Evolutionary conservation across 2,113 vertebrate genomes (phyloP), one percentile per base, ranked within the genome.

Genomic region (Elaphurus davidianus): DNA sequence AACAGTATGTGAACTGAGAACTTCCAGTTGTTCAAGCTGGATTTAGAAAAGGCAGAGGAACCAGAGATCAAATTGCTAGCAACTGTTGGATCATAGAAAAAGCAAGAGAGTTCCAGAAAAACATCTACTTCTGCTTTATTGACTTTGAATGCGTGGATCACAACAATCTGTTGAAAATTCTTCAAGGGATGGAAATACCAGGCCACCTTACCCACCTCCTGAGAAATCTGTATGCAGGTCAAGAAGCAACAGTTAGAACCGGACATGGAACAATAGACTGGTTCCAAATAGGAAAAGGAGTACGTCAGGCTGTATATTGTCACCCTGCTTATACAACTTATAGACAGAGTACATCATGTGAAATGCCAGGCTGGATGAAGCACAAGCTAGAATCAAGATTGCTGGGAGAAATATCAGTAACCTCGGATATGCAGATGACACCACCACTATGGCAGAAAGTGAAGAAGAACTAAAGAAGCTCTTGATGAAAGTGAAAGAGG

Each of bases 241-340:
- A 71, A 21, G n/a, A 71, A 67, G 17, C 64, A 67, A 21, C n/a
- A 36, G 64, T 67, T 67, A 21, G 8, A 67, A 67, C 9, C 11
- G 64, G 4, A 36, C 17, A 21, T 71, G 64, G 64, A 36, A 71
- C n/a, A 71, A 11, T 4, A 36, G n/a, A 71, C n/a, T 71, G n/a
- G 2, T 36, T 71, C n/a, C 64, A 36, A 67, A 67, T 67, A 11
- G 17, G 64, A 2, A 67, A 67, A 67, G 64, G 64, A 67, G n/a
- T 11, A 19, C 2, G 0, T 36, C 64, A 23, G 9, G 2, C n/a
- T 36, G n/a, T 36, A 36, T 2, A 36, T 19, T 21, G 64, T 36
- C 64, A 11, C 17, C n/a, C n/a, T 36, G 9, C n/a, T 71, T 36
- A 71, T 71, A 36, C 19, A 71, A 23, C 64, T 71, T 71, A 21